Conservation (phyloP, 2,888 invertebrate species). For the Aleiodes alternator region DNA sequence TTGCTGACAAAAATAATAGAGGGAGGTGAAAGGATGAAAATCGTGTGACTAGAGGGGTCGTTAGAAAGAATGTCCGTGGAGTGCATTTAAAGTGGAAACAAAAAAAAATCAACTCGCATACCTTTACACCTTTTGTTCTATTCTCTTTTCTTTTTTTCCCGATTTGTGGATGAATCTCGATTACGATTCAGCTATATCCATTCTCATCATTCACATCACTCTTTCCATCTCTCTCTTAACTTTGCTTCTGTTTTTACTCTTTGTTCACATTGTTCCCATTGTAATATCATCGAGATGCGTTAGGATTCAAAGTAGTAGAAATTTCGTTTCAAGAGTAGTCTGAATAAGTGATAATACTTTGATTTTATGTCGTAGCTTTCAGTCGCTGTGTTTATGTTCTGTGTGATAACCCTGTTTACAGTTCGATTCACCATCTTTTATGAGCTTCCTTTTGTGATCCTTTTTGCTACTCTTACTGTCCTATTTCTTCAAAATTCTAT, state of each 20-base stretch:
- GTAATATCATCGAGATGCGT: slow-evolving; percentile 14
- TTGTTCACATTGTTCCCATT: slow-evolving; percentile 22
- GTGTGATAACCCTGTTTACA: too few species aligned
- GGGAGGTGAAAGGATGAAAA: slow-evolving; percentile 2
- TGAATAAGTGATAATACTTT: slow-evolving; percentile 28
- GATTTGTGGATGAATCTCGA: slow-evolving; percentile 8
- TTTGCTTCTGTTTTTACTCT: slow-evolving; percentile 13
- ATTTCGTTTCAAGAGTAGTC: slow-evolving; percentile 12
- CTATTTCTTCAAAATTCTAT: too few species aligned
- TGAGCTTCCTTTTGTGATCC: too few species aligned
- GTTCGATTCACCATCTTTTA: too few species aligned
- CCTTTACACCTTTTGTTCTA: neutral
- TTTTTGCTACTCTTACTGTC: too few species aligned
- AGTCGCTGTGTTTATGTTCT: too few species aligned
- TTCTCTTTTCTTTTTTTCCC: neutral
- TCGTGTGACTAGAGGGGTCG: neutral
- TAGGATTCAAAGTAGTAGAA: neutral
- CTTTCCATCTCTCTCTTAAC: neutral
- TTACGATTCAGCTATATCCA: slow-evolving; percentile 35
- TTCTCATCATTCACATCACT: slow-evolving; percentile 19
- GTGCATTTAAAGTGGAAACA: neutral
- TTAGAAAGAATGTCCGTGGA: neutral
- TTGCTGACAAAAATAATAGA: slow-evolving; percentile 12
- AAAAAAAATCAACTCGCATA: neutral
- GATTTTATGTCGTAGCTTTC: neutral